Conservation (phyloP, 1,140 invertebrate genomes). For the Periplaneta americana region DNA sequence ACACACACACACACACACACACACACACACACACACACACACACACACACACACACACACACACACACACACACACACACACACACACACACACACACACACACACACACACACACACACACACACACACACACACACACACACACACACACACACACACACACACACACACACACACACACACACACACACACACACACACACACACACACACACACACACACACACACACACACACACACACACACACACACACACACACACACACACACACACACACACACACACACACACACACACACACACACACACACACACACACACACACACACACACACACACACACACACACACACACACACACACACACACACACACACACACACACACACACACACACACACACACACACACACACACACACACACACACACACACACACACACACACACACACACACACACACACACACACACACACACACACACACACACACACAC, state of each 20-base stretch:
- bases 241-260: conserved; percentile 6
- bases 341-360: conserved; percentile 8
- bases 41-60: too few species aligned
- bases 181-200: background rate
- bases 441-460: conserved; percentile 32
- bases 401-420: conserved; percentile 27
- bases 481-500: conserved; percentile 23
- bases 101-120: too few species aligned
- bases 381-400: conserved; percentile 6
- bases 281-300: conserved; percentile 6
- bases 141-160: background rate
- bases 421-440: conserved; percentile 26
- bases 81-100: too few species aligned
- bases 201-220: conserved; percentile 6
- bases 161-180: background rate
- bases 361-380: conserved; percentile 8
- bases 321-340: conserved; percentile 8
- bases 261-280: conserved; percentile 8
- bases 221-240: conserved; percentile 8
- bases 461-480: conserved; percentile 22
- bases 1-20: too few species aligned
- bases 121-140: too few species aligned
- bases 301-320: conserved; percentile 6
- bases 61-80: too few species aligned
- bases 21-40: too few species aligned